phyloP scores from a whole-genome alignment of 2,113 vertebrate genomes.

The Trematomus loennbergii region DNA sequence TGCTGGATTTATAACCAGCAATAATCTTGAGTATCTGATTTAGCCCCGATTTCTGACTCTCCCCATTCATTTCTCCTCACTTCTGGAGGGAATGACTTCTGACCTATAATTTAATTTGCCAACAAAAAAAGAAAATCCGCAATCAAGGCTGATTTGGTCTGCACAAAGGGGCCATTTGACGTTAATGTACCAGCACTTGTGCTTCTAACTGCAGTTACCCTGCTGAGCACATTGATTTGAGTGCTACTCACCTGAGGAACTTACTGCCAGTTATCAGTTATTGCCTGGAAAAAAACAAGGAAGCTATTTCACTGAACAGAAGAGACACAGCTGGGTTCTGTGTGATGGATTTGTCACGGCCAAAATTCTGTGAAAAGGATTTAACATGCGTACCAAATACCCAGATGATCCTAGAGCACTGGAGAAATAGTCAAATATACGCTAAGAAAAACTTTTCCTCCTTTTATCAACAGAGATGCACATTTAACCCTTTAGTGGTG shows the following conservation, averaged over 20 bases:
- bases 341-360: constrained; percentile 4
- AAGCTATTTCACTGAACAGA: constrained; percentile 24
- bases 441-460: constrained; percentile 5
- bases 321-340: constrained; percentile 6
- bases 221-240: constrained; percentile 57
- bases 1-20: neutral
- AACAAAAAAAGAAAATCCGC: constrained; percentile 14
- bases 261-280: constrained; percentile 30
- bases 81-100: constrained; percentile 11
- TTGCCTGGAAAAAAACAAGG: constrained; percentile 22
- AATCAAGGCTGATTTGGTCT: constrained; percentile 45
- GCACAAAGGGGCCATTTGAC: constrained; percentile 22
- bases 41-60: constrained; percentile 1
- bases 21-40: constrained; percentile 22
- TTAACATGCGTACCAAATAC: constrained; percentile 1
- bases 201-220: constrained; percentile 15
- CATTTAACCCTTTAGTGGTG: neutral
- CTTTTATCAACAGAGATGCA: neutral
- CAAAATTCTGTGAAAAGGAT: neutral
- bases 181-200: constrained; percentile 2
- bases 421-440: constrained; percentile 4
- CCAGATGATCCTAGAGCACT: neutral
- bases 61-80: neutral
- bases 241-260: constrained; percentile 35
- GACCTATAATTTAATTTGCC: constrained; percentile 38